phyloP scores from a whole-genome alignment of 2,113 vertebrate genomes.

The Epinephelus fuscoguttatus region DNA sequence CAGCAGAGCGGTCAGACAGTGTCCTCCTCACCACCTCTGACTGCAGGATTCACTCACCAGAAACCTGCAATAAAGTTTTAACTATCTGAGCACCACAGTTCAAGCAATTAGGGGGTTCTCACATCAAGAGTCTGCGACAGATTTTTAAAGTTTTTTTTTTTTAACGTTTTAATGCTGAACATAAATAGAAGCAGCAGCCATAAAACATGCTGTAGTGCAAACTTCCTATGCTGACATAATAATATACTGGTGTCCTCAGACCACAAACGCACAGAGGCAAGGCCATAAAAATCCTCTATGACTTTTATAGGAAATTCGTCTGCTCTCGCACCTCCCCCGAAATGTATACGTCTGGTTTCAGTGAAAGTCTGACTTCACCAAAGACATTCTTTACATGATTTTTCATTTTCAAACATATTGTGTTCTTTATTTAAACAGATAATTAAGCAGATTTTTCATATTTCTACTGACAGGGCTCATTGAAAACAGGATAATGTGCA shows the following conservation, averaged over 20 bases:
- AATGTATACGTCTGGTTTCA: background rate
- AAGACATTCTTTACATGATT: background rate
- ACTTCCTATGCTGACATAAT: slow-evolving; percentile 12
- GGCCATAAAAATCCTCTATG: slow-evolving; percentile 46
- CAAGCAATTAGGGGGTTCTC: slow-evolving; percentile 1
- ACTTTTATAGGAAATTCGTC: slow-evolving; percentile 38
- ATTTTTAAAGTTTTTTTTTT: background rate
- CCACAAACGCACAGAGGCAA: slow-evolving; percentile 31
- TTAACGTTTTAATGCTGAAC: slow-evolving; percentile 7
- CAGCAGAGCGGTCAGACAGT: slow-evolving; percentile 59
- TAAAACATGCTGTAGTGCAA: slow-evolving; percentile 17
- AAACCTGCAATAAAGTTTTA: slow-evolving; percentile 4
- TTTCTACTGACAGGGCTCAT: no score
- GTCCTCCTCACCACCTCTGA: slow-evolving; percentile 49
- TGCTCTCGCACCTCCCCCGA: background rate
- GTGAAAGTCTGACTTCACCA: slow-evolving; percentile 1
- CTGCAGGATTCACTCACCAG: slow-evolving; percentile 44
- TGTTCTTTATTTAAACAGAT: background rate
- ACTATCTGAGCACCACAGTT: slow-evolving; percentile 8
- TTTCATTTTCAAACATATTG: slow-evolving; percentile 7
- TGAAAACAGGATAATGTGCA: background rate
- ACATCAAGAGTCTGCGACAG: background rate
- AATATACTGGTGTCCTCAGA: background rate
- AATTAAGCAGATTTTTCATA: background rate
- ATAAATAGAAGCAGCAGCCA: slow-evolving; percentile 5